These are phyloP conservation scores for Sisor rabdophorus DNA, from an alignment of 2,113 vertebrate species.

Conservation along the genomic window DNA sequence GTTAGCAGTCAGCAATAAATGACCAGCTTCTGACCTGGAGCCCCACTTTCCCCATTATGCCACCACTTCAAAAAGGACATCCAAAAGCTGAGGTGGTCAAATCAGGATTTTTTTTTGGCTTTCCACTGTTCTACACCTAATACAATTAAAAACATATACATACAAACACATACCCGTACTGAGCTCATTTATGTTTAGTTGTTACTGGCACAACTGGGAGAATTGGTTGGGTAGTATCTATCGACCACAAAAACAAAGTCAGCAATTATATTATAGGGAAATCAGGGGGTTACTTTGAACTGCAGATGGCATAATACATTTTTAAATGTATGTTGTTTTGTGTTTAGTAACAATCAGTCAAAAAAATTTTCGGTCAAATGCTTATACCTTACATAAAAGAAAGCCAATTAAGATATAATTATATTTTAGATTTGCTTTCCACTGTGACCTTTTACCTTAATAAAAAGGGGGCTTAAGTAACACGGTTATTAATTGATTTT, in stretches of 20 bases:
- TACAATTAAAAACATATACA: constrained; percentile 9
- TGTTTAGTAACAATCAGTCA: not conserved
- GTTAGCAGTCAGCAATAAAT: constrained; percentile 65
- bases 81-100: constrained; percentile 48
- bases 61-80: constrained; percentile 60
- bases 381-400: not conserved
- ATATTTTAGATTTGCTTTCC: not conserved
- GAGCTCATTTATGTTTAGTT: constrained; percentile 63
- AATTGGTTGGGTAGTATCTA: constrained; percentile 47
- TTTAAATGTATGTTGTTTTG: not conserved
- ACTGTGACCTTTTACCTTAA: not conserved
- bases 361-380: not conserved
- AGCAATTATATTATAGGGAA: constrained; percentile 53
- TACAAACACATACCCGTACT: constrained; percentile 15
- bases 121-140: not conserved
- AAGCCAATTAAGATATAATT: not conserved
- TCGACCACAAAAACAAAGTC: constrained; percentile 48
- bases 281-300: constrained; percentile 25
- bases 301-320: not conserved
- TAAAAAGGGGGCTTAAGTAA: not conserved
- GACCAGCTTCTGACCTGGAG: constrained; percentile 63
- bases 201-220: constrained; percentile 63
- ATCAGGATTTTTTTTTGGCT: constrained; percentile 5
- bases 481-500: no score
- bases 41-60: constrained; percentile 30